These are phyloP conservation scores for Drosophila austrosaltans DNA, from an alignment of 2,888 invertebrate species.

Conservation along the genomic window DNA sequence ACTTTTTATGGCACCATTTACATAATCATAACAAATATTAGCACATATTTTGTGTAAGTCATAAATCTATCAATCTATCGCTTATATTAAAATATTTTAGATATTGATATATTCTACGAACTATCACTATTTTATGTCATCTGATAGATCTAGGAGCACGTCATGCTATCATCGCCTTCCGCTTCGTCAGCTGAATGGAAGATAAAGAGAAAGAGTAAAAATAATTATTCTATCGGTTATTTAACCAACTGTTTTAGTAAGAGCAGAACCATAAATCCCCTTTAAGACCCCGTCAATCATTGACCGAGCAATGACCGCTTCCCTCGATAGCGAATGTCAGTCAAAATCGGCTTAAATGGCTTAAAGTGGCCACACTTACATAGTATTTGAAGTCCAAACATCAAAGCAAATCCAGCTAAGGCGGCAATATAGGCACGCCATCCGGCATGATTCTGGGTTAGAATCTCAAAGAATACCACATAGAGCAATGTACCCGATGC, in stretches of 20 bases:
- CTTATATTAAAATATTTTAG: not conserved
- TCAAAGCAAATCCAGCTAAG: constrained; percentile 88
- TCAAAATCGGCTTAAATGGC: constrained; percentile 6
- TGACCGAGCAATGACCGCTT: not conserved
- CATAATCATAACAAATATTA: not conserved
- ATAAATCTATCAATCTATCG: constrained; percentile 1
- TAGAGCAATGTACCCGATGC: constrained; percentile 97
- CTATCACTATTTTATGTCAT: not conserved
- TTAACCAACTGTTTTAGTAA: not conserved
- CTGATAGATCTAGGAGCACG: constrained; percentile 43
- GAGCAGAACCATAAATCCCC: constrained; percentile 2
- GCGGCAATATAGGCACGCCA: constrained; percentile 88
- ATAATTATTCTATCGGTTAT: constrained; percentile 2
- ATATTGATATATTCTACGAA: constrained; percentile 3
- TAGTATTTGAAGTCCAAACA: constrained; percentile 87
- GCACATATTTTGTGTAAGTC: not conserved
- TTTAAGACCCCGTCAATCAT: constrained; percentile 9
- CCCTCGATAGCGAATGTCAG: constrained; percentile 16
- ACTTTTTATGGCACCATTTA: not conserved
- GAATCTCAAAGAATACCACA: constrained; percentile 98
- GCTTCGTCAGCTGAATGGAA: constrained; percentile 62
- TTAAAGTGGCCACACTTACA: constrained; percentile 66
- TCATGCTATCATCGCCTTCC: constrained; percentile 59
- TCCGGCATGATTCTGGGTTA: constrained; percentile 86
- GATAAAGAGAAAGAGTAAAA: constrained; percentile 17